Conservation (phyloP, 30 jellyfish, hydroid and myxozoan genomes). For the Pelagia noctiluca region DNA sequence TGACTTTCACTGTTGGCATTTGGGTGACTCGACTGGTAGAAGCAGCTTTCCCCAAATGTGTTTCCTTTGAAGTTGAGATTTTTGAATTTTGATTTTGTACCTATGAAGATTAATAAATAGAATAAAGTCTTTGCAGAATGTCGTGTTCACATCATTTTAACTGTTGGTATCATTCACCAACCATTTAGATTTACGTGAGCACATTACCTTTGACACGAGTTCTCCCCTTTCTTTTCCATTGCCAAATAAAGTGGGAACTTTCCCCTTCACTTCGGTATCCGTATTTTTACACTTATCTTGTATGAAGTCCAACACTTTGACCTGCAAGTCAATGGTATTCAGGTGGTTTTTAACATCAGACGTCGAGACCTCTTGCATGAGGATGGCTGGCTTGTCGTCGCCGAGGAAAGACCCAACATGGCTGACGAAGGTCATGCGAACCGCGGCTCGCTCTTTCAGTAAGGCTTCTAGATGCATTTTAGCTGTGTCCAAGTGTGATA, state of each 20-base stretch:
- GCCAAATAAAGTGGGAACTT: constrained; percentile 93
- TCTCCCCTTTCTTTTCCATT: constrained; percentile 96
- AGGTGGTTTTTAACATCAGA: constrained; percentile 82
- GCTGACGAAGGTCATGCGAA: constrained; percentile 83
- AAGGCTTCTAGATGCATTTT: constrained; percentile 71
- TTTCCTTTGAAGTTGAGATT: no score
- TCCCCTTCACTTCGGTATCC: constrained; percentile 25
- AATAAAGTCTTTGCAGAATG: no score
- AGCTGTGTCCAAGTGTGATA: constrained; percentile 76
- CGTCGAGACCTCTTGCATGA: constrained; percentile 72
- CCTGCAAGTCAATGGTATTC: constrained; percentile 85
- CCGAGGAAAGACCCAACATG: constrained; percentile 90
- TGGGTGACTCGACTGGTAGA: no score
- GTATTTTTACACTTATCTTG: constrained; percentile 18
- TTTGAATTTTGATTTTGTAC: no score
- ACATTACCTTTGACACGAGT: constrained; percentile 70
- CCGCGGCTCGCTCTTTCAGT: constrained; percentile 74
- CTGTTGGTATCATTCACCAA: no score
- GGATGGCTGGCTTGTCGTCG: constrained; percentile 53
- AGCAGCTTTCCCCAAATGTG: no score
- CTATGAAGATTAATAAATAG: no score
- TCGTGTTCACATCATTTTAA: no score
- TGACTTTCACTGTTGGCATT: no score
- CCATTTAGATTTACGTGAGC: no score
- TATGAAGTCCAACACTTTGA: constrained; percentile 76